These are phyloP conservation scores for Sorex maritimensis DNA, from an alignment of 2,797 vertebrate genomes.

Conservation along the genomic window DNA sequence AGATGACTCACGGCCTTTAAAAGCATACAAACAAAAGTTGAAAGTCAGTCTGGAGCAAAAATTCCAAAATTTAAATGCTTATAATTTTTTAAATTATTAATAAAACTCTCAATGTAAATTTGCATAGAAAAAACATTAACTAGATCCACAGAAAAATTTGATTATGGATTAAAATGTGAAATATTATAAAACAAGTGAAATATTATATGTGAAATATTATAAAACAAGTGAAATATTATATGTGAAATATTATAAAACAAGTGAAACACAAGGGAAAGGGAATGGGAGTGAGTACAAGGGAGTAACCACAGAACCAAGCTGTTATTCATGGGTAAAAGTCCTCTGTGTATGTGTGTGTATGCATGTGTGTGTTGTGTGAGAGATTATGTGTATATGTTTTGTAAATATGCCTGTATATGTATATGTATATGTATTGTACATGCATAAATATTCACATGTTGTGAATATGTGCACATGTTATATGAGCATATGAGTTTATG, in stretches of 20 bases:
- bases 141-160: slow-evolving; percentile 55
- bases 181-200: slow-evolving; percentile 53
- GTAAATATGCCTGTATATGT: too few species aligned
- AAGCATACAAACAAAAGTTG: slow-evolving; percentile 47
- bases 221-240: slow-evolving; percentile 45
- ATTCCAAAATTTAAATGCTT: slow-evolving; percentile 52
- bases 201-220: neutral
- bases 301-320: neutral
- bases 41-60: slow-evolving; percentile 35
- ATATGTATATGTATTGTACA: too few species aligned
- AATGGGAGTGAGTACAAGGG: neutral
- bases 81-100: neutral
- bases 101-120: slow-evolving; percentile 56
- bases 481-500: too few species aligned
- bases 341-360: neutral
- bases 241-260: slow-evolving; percentile 51
- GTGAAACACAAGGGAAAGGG: neutral
- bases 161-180: slow-evolving; percentile 57
- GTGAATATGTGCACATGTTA: too few species aligned
- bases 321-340: neutral
- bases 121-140: slow-evolving; percentile 61
- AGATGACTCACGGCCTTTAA: slow-evolving; percentile 35
- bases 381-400: too few species aligned
- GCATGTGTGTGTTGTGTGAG: too few species aligned
- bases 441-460: too few species aligned